Evolutionary conservation across 2,113 vertebrate genomes (phyloP), one percentile per base, ranked within the genome.

Genomic region (Corydoras maculifer): DNA sequence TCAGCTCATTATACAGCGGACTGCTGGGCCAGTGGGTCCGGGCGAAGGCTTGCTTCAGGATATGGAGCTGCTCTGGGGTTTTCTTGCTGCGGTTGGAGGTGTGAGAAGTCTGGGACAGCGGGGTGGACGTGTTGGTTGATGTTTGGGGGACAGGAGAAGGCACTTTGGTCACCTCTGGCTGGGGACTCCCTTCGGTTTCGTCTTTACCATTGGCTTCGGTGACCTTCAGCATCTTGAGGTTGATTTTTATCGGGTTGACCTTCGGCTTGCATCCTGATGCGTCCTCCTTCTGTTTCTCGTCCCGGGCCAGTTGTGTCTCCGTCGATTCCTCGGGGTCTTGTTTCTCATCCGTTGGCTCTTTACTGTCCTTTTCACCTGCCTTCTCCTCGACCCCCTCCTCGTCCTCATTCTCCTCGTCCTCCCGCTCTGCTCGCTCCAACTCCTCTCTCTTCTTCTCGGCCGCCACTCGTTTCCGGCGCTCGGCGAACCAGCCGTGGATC

Each of bases 161-260:
- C 29, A 75, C 69, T 74, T 87, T 86, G 29, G 80, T 75, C 12
- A 81, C 85, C 0, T 87, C 88, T n/a, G 75, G 79, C 30, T 71
- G 80, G 31, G 73, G 78, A 81, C 81, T 74, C 5, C 49, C 81
- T 11, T 88, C 89, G 0, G 72, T 57, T 43, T 84, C 79, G 0
- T 80, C 73, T 87, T 91, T 94, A 69, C 93, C 91, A 0, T 87
- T 92, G 62, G 94, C 90, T 79, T 97, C 95, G 0, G 94, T 96
- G 74, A 97, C 94, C 71, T 95, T 91, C 66, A 98, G 91, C 88
- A 96, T 97, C 80, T 96, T 99, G 66, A 98, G 89, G 79, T 98
- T 98, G 76, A 98, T 98, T 84, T 98, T 99, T 79, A 99, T 97
- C 60, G 97, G 97, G 79, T 92, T 98, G 73, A 98, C 97, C 78